Evolutionary conservation across 2,113 vertebrate genomes (phyloP), one percentile per base, ranked within the genome.

Genomic region (Pseudorasbora parva): DNA sequence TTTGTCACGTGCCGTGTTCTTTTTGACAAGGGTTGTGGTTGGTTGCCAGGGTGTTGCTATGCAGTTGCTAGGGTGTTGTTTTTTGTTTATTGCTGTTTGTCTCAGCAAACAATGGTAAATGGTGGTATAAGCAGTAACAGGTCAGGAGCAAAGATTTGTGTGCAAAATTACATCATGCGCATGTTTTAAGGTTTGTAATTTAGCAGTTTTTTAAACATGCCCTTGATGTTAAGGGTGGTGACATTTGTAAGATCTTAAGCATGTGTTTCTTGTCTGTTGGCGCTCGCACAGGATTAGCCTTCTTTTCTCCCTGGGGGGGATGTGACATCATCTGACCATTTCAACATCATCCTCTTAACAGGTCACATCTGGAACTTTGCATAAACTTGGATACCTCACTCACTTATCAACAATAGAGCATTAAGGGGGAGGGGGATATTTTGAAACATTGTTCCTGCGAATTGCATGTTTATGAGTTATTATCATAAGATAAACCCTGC

Each of bases 331-430:
- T 83, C 27, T 73, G 60, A 71, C 7, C 11, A 45, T 57, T 54
- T 45, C 41, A 69, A 71, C 17, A 30, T 51, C 19, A 9, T 7
- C 69, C 33, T 30, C 41, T 17, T 37, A 51, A 49, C 19, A 41
- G 27, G 25, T 25, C 84, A 89, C 86, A 89, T 89, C 86, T 89
- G 86, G 87, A 88, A 82, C 72, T 79, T 41, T 62, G 81, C 78
- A 30, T 82, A 54, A 62, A 9, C 41, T 81, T 79, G 81, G 47
- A 84, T 78, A 72, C 56, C 30, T 59, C 33, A 75, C 30, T 59
- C 33, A 75, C 82, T 82, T 21, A 49, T 59, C 57, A 87, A 87
- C 86, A 87, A 87, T 87, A 66, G 47, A 30, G 60, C 59, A 54
- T 21, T 54, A 19, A 19, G 51, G 23, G 43, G 15, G 3, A 8